Percentiles rank a stretch among this genome's conserved stretches.
phyloP scores from a whole-genome alignment of 1,140 invertebrate genomes.

The Neotoxoptera formosana region DNA sequence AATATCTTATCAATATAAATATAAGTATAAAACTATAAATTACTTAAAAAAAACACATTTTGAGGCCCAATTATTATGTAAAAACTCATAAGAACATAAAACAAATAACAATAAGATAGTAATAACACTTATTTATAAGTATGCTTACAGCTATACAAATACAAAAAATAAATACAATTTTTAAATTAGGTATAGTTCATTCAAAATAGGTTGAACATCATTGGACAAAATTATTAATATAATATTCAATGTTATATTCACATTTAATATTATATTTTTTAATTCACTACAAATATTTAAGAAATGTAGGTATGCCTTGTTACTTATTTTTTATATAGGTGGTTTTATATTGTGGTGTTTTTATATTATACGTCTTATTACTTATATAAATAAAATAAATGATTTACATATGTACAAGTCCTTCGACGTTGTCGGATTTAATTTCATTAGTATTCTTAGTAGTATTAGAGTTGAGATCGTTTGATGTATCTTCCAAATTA shows the following conservation, averaged over 20 bases:
- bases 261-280: background rate
- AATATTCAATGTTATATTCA: background rate
- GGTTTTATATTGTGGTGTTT: background rate
- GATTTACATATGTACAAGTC: background rate
- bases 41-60: background rate
- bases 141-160: background rate
- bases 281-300: background rate
- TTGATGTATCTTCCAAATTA: background rate
- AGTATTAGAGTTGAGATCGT: background rate
- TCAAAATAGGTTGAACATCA: background rate
- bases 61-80: background rate
- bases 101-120: background rate
- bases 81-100: background rate
- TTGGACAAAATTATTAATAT: background rate
- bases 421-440: background rate
- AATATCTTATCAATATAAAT: background rate
- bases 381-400: background rate
- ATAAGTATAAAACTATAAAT: background rate
- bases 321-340: background rate
- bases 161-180: background rate
- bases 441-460: background rate
- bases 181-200: background rate
- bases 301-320: background rate
- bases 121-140: background rate
- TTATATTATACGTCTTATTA: background rate